Base-by-base conservation (phyloP, 2,888 invertebrate genomes). In the Dascillus cervinus region DNA sequence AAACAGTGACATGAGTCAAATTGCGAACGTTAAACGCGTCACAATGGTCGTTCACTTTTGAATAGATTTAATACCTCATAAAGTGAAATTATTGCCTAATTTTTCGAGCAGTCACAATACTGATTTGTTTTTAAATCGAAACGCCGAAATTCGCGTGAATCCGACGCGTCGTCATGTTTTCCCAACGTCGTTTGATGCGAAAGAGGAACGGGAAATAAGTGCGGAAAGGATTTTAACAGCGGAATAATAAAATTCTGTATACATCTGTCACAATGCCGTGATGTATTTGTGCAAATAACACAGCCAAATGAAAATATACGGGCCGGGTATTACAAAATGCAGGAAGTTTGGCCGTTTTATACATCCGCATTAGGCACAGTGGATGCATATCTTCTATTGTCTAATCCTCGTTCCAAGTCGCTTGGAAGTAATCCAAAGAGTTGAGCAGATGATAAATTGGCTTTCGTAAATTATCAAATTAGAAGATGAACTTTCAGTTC, bases 241-340 rank as follows among this genome's bases (percentile, higher is more conserved):
- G 37, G 26, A 32, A 37, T 32, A 36, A 33, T 41, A 43, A 41
- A 43, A 39, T 34, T 34, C 32, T 39, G 29, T 37, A 32, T 37
- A 34, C 44, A 42, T 44, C 41, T 44, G 44, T 39, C 41, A 30
- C 26, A 22, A 15, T n/a, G 29, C 22, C 35, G 24, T 42, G 42
- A 44, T 44, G 40, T 44, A 44, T 44, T 44, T 34, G 34, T 33
- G 37, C 32, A 39, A 42, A 44, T 42, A 42, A 42, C 35, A 28
- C 39, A 42, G 37, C 26, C 40, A 39, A 41, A 48, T 45, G 46
- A 45, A 44, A 39, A 48, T 45, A 42, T 46, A 47, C 44, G 39
- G 29, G 26, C 37, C n/a, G n/a, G 33, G 32, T 32, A 39, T 41
- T 41, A 36, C 36, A 37, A 42, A 46, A 44, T 48, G 41, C 40